Base-by-base conservation (phyloP, 2,797 vertebrate genomes). In the Rhadinocentrus ornatus region DNA sequence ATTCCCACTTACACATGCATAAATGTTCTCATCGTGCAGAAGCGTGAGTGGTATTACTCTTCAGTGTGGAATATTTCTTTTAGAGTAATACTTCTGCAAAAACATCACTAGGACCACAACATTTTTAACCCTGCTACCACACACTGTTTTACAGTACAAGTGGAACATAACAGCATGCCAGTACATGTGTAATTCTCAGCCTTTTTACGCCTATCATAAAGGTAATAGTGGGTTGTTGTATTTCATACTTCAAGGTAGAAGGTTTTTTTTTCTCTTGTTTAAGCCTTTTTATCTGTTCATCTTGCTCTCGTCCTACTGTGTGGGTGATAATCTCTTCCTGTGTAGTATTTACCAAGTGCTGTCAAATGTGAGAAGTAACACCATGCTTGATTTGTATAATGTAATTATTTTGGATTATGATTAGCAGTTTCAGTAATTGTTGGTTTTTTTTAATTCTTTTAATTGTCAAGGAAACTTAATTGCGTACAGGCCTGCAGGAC, bases 321-420 rank as follows among this genome's bases (percentile, higher is more conserved):
- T 82, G 75, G 81, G 82, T 34, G 82, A 65, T 48, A 53, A 68
- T 50, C 56, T 75, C 66, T 67, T 88, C 58, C 78, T 83, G 75
- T 84, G 34, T 78, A 69, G 76, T 84, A 71, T 79, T 86, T 85
- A 72, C 39, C 24, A 62, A 62, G 44, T 35, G 61, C 39, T 75
- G 60, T 69, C 34, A 55, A 69, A 88, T 58, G 37, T 79, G 53
- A 81, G 66, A 83, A 64, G 44, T 53, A 58, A 67, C 60, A 34
- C 44, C 18, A 1, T 15, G 53, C 18, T 24, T 52, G 35, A 62
- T 53, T 27, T 57, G 57, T 59, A 32, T 4, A 22, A 27, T n/a
- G n/a, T 48, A 66, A 52, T 1, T 37, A 18, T 78, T 69, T 77
- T 68, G 58, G 29, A 39, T 70, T 27, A 64, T 64, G 62, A 82